A percentile compares a stretch with the other conserved stretches of the same genome.
Evolutionary conservation across 2,888 invertebrate genomes (phyloP).

Genomic region (Parthenolecanium corni): DNA sequence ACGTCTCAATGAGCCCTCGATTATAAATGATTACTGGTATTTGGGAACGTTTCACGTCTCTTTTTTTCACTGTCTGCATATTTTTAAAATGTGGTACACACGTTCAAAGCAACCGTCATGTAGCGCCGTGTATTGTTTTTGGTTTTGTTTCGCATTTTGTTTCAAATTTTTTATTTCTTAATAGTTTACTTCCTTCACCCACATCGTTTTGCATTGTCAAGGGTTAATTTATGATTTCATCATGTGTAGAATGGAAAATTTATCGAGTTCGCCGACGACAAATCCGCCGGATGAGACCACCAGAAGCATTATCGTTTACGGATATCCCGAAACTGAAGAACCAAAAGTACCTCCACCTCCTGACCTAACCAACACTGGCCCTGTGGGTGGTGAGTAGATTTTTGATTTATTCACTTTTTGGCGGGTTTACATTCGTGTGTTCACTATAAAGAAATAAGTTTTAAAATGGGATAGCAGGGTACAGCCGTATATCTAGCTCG

Average conservation of each 20-base stretch:
- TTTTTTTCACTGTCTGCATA: too few relatives aligned
- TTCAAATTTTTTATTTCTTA: background rate
- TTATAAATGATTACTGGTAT: constrained; percentile 3
- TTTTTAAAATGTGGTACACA: too few relatives aligned
- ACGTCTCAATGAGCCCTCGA: constrained; percentile 8
- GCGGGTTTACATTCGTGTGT: background rate
- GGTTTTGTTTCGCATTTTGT: background rate
- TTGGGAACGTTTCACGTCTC: background rate
- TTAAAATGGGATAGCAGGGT: too few relatives aligned
- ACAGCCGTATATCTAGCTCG: too few relatives aligned
- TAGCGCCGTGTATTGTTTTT: too few relatives aligned
- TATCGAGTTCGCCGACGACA: constrained; percentile 2
- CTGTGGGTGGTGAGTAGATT: constrained; percentile 5
- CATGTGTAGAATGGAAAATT: constrained; percentile 11
- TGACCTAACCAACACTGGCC: constrained; percentile 14
- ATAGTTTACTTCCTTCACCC: background rate
- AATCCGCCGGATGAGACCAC: constrained; percentile 10
- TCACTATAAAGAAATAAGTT: too few relatives aligned
- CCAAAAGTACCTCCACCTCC: constrained; percentile 19
- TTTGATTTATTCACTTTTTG: background rate
- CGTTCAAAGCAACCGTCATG: too few relatives aligned
- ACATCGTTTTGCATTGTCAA: too few relatives aligned
- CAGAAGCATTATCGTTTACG: constrained; percentile 13
- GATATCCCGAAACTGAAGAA: constrained; percentile 22
- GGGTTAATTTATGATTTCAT: too few relatives aligned